Conservation (phyloP, 2,113 vertebrate genomes). For the Neolamprologus falcicula region DNA sequence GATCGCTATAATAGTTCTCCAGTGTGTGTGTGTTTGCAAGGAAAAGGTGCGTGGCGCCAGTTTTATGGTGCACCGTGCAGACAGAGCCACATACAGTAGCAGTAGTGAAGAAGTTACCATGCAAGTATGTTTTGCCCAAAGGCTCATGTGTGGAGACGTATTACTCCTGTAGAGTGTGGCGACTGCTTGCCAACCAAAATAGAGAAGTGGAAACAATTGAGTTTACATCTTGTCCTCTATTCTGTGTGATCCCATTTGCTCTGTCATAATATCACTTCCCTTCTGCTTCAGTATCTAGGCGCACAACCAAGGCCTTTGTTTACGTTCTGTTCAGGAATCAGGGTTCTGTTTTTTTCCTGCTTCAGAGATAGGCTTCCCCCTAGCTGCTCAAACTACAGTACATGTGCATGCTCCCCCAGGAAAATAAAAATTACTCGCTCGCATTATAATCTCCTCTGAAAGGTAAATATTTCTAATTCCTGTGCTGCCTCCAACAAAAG, state of each 20-base stretch:
- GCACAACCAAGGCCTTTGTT: conserved; percentile 12
- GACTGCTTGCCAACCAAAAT: conserved; percentile 43
- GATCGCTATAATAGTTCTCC: background rate
- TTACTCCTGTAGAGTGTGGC: conserved; percentile 10
- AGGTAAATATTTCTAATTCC: conserved; percentile 26
- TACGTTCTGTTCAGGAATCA: background rate
- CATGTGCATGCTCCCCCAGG: background rate
- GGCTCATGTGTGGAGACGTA: background rate
- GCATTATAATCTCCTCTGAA: conserved; percentile 18
- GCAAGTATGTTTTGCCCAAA: conserved; percentile 26
- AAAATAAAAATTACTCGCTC: background rate
- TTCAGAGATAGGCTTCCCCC: background rate
- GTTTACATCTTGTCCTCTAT: conserved; percentile 14
- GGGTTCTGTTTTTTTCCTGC: background rate
- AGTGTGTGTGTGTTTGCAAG: background rate
- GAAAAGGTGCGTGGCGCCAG: background rate
- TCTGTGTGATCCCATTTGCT: conserved; percentile 14
- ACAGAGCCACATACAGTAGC: conserved; percentile 42
- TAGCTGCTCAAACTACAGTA: background rate
- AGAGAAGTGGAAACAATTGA: conserved; percentile 48
- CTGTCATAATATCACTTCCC: conserved; percentile 57
- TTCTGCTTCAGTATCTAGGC: background rate
- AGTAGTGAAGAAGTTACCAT: background rate
- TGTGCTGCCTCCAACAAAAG: background rate
- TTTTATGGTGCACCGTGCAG: background rate